phyloP scores from a whole-genome alignment of 2,797 vertebrate genomes.

The Takifugu rubripes region DNA sequence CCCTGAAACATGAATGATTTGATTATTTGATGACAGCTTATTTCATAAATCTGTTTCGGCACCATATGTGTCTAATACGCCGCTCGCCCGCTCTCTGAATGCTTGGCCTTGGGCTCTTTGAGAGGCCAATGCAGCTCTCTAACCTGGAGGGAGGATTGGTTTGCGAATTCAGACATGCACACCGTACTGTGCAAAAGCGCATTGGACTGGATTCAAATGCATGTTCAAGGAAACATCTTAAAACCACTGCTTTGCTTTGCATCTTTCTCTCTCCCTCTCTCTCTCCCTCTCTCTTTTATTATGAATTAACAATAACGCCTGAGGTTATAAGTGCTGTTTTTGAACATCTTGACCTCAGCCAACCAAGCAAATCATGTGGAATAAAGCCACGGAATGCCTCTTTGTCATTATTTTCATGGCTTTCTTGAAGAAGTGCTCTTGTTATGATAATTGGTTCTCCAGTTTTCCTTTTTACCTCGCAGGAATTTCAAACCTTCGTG shows the following conservation, averaged over 20 bases:
- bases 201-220: slow-evolving; percentile 66
- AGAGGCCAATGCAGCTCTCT: slow-evolving; percentile 51
- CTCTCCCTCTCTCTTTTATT: slow-evolving; percentile 19
- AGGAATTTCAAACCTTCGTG: slow-evolving; percentile 60
- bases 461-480: slow-evolving; percentile 41
- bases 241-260: slow-evolving; percentile 30
- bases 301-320: slow-evolving; percentile 66
- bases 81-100: slow-evolving; percentile 37
- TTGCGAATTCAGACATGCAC: slow-evolving; percentile 64
- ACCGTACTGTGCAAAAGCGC: slow-evolving; percentile 56
- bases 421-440: slow-evolving; percentile 68
- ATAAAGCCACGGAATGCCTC: slow-evolving; percentile 38
- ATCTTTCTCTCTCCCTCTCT: slow-evolving; percentile 15
- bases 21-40: slow-evolving; percentile 80
- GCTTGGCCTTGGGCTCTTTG: slow-evolving; percentile 62
- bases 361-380: slow-evolving; percentile 71
- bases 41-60: slow-evolving; percentile 78
- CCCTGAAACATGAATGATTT: slow-evolving; percentile 76
- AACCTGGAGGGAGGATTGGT: slow-evolving; percentile 72
- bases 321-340: slow-evolving; percentile 64
- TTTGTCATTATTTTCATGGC: slow-evolving; percentile 53
- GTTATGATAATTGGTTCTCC: slow-evolving; percentile 78
- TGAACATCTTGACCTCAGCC: slow-evolving; percentile 58
- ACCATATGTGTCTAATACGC: slow-evolving; percentile 76
- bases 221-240: slow-evolving; percentile 57